phyloP scores from a whole-genome alignment of 2,888 invertebrate species.

The Lysandra coridon region DNA sequence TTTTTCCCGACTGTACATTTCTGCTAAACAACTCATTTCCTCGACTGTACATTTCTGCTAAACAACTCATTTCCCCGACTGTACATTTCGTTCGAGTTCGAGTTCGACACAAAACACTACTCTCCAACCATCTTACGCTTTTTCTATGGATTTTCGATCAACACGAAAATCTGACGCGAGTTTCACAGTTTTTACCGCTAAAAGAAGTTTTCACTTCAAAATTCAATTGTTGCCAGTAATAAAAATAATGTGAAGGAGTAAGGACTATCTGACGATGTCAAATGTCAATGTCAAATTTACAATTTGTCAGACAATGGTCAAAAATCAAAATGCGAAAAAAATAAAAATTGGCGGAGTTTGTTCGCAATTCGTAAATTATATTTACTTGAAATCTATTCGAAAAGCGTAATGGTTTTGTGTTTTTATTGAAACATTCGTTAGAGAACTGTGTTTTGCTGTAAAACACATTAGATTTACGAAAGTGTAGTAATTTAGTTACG shows the following conservation, averaged over 20 bases:
- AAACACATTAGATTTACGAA: slow-evolving; percentile 51
- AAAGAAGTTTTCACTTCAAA: no score
- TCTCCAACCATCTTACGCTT: no score
- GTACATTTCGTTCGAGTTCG: no score
- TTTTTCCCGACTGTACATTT: no score
- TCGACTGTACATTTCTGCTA: no score
- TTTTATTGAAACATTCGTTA: slow-evolving; percentile 49
- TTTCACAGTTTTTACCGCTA: no score
- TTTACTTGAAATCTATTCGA: not conserved
- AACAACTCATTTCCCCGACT: no score
- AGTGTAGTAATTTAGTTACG: slow-evolving; percentile 45
- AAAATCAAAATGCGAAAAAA: not conserved
- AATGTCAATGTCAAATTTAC: not conserved
- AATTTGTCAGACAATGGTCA: not conserved
- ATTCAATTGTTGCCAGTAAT: no score
- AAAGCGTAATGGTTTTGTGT: slow-evolving; percentile 29
- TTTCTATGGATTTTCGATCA: no score
- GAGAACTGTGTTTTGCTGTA: slow-evolving; percentile 52
- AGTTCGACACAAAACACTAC: no score
- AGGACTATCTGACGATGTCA: not conserved
- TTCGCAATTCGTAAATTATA: not conserved
- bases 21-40: no score
- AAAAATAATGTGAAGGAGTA: not conserved
- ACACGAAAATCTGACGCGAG: no score
- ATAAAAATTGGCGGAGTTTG: slow-evolving; percentile 8